Evolutionary conservation across 2,113 vertebrate genomes (phyloP), one percentile per base, ranked within the genome.

Genomic region (Pterocles gutturalis): DNA sequence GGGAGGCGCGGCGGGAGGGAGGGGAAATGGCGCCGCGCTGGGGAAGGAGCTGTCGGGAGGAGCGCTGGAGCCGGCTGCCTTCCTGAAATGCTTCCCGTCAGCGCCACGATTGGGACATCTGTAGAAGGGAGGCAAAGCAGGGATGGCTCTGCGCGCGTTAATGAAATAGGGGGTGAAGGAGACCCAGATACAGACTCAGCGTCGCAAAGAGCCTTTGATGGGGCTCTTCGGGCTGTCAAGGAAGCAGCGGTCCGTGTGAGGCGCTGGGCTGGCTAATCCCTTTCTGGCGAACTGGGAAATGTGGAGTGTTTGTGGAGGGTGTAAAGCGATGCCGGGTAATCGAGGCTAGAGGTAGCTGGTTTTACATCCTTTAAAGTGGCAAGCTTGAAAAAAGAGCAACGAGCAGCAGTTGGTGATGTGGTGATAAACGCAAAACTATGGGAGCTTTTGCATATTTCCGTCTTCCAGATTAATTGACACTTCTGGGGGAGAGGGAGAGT

Each of bases 121-220:
- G n/a, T n/a, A 3, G 11, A 43, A 54, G 31, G 25, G 15, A 3
- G 14, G 13, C 7, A 26, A 5, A 5, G 14, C 6, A 2, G 17
- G 48, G 26, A 1, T 12, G 57, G 15, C 9, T 33, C 10, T 38
- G 34, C 19, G 28, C 21, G 25, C 25, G 33, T 10, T 45, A 41
- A 7, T n/a, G 77, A 28, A 79, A 36, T 31, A 16, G 5, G 16
- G 45, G 28, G 5, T 19, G 84, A 28, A 54, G 20, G 48, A 71
- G 53, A 29, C 5, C 11, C 28, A 12, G 31, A 1, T 3, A n/a
- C 11, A 11, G 31, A 5, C 1, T 18, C 7, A 12, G 60, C 0
- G 0, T 9, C 33, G 73, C 49, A 3, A 1, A 67, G 65, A 29
- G 49, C 53, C 34, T 72, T 34, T 60, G 51, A 24, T 66, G 43